A percentile compares a stretch with the other conserved stretches of the same genome.
These are phyloP conservation scores for Flexamia atlantica DNA, from an alignment of 2,888 invertebrate genomes.

Conservation along the genomic window DNA sequence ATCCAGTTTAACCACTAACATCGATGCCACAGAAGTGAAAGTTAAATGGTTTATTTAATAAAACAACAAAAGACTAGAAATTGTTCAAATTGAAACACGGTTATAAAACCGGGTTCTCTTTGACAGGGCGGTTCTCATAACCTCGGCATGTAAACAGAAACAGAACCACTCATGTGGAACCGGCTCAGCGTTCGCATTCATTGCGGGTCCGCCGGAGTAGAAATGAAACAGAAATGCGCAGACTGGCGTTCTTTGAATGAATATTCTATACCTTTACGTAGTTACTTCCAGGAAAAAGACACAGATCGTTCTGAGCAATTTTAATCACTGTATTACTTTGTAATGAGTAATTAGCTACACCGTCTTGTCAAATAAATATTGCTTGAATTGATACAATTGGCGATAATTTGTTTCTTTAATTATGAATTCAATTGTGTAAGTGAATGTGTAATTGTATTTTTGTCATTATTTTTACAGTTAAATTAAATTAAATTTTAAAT, in stretches of 20 bases:
- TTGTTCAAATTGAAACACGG: constrained; percentile 28
- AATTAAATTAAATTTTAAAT: too few relatives aligned
- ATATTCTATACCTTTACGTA: constrained; percentile 1
- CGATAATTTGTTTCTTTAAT: too few relatives aligned
- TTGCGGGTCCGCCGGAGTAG: constrained; percentile 24
- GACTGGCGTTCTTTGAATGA: constrained; percentile 29
- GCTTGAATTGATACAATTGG: too few relatives aligned
- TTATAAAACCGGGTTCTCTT: constrained; percentile 24
- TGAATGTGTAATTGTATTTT: too few relatives aligned
- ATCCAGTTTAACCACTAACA: too few relatives aligned
- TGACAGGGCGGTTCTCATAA: constrained; percentile 43
- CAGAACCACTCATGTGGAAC: constrained; percentile 12
- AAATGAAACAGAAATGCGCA: constrained; percentile 40
- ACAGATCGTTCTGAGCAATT: too few relatives aligned
- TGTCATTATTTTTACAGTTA: too few relatives aligned
- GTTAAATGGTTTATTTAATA: neutral
- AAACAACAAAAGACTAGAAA: constrained; percentile 15
- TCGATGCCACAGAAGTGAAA: neutral
- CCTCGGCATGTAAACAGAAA: constrained; percentile 40
- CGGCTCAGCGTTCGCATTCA: constrained; percentile 11
- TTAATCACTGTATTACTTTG: too few relatives aligned
- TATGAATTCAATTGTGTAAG: too few relatives aligned
- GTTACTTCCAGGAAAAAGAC: neutral
- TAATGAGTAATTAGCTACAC: too few relatives aligned
- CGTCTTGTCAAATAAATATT: too few relatives aligned